These are phyloP conservation scores for Dysidea cf. avara DNA, from an alignment of 37 sponge, comb jelly and placozoan species.

Conservation along the genomic window DNA sequence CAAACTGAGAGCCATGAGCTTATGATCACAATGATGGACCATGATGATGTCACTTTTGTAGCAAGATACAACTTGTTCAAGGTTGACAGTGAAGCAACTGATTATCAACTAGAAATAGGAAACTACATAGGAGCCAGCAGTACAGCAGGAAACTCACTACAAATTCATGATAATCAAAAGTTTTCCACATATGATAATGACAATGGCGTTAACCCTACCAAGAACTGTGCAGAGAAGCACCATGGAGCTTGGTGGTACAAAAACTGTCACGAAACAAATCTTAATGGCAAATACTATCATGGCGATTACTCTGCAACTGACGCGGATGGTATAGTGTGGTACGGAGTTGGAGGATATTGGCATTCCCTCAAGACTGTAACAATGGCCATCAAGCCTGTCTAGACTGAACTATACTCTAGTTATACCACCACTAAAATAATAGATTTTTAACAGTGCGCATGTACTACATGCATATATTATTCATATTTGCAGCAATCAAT, in stretches of 20 bases:
- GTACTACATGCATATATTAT: no score
- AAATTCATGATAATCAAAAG: slow-evolving; percentile 24
- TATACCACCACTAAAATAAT: no score
- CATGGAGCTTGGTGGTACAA: slow-evolving; percentile 51
- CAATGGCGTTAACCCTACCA: not conserved
- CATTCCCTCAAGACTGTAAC: slow-evolving; percentile 32
- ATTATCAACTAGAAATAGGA: no score
- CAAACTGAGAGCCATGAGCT: slow-evolving; percentile 28
- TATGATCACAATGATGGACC: not conserved
- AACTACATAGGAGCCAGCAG: not conserved
- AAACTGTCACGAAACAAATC: slow-evolving; percentile 34
- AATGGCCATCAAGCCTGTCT: slow-evolving; percentile 48
- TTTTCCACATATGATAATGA: slow-evolving; percentile 60
- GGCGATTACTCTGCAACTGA: not conserved
- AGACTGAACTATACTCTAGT: no score
- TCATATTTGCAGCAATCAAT: no score
- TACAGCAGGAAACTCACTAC: slow-evolving; percentile 23
- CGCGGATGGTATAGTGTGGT: slow-evolving; percentile 53
- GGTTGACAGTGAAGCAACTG: no score
- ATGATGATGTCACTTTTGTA: not conserved
- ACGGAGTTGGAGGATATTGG: not conserved
- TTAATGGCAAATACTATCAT: slow-evolving; percentile 39
- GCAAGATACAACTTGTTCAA: slow-evolving; percentile 12
- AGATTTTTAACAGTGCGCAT: no score
- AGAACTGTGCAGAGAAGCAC: slow-evolving; percentile 16